A percentile compares a stretch with the other conserved stretches of the same genome.
phyloP scores from a whole-genome alignment of 2,113 vertebrate genomes.

The Misgurnus mizolepis region DNA sequence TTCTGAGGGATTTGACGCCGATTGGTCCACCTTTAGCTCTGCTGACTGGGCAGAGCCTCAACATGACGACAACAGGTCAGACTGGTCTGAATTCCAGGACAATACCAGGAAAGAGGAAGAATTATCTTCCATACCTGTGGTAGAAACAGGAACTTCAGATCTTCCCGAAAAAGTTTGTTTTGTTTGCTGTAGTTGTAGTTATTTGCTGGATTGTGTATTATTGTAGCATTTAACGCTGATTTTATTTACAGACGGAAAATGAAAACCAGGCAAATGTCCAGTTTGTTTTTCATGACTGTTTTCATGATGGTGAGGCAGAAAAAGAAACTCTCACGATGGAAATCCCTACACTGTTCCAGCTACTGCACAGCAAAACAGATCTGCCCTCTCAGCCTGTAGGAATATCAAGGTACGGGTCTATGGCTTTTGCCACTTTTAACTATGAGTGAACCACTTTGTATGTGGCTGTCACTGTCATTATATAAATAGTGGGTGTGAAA shows the following conservation, averaged over 20 bases:
- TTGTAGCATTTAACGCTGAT: not conserved
- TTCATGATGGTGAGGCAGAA: constrained; percentile 1
- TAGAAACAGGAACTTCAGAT: not conserved
- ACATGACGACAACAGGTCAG: constrained; percentile 7
- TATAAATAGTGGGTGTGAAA: not conserved
- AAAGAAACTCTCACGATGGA: constrained; percentile 5
- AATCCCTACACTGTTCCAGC: constrained; percentile 39
- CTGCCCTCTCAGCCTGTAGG: not conserved
- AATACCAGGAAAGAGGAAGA: constrained; percentile 5
- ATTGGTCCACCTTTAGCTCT: constrained; percentile 41
- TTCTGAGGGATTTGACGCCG: constrained; percentile 31
- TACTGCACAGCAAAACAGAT: constrained; percentile 21
- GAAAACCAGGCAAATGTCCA: not conserved
- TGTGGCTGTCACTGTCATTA: not conserved
- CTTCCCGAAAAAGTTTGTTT: constrained; percentile 30
- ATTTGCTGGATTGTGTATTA: not conserved
- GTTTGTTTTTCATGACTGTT: constrained; percentile 41
- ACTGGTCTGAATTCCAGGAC: constrained; percentile 40
- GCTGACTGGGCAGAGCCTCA: constrained; percentile 3
- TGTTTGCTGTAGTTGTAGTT: not conserved
- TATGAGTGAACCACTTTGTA: not conserved
- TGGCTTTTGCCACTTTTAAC: not conserved
- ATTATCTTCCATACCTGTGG: not conserved
- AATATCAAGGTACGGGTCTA: constrained; percentile 26
- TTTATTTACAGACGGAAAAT: constrained; percentile 40